phyloP scores from a whole-genome alignment of 2,797 vertebrate genomes.

The Spheniscus humboldti region DNA sequence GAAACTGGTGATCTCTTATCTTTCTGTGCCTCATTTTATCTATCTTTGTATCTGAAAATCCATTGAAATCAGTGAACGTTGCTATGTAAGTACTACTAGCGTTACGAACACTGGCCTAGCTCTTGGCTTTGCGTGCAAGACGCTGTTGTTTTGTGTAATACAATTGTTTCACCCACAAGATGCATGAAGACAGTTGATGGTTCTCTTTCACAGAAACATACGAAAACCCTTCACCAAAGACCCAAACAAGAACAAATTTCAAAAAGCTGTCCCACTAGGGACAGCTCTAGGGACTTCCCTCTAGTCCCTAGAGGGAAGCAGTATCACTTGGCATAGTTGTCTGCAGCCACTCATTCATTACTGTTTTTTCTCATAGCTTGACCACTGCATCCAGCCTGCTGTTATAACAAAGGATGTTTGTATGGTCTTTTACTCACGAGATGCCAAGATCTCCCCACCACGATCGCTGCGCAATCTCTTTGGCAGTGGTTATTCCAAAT shows the following conservation, averaged over 20 bases:
- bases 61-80: fast-evolving
- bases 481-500: constrained; percentile 93
- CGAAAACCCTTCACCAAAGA: background rate
- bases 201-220: background rate
- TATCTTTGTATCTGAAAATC: background rate
- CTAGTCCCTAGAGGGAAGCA: background rate
- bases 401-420: constrained; percentile 98
- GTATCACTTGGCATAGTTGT: background rate
- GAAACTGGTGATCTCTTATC: background rate
- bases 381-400: constrained; percentile 98
- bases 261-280: background rate
- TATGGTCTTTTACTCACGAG: constrained; percentile 97
- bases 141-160: background rate
- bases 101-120: background rate
- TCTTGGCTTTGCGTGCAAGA: background rate
- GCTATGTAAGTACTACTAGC: background rate
- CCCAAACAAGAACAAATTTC: background rate
- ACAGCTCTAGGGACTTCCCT: too few relatives aligned
- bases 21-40: background rate
- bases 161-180: background rate
- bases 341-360: background rate
- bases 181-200: background rate
- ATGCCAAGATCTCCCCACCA: constrained; percentile 94
- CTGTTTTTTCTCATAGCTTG: constrained; percentile 78
- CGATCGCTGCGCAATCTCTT: constrained; percentile 95